Evolutionary conservation across 2,113 vertebrate species (phyloP), one percentile per base, ranked within the genome.

Genomic region (Seriola quinqueradiata): DNA sequence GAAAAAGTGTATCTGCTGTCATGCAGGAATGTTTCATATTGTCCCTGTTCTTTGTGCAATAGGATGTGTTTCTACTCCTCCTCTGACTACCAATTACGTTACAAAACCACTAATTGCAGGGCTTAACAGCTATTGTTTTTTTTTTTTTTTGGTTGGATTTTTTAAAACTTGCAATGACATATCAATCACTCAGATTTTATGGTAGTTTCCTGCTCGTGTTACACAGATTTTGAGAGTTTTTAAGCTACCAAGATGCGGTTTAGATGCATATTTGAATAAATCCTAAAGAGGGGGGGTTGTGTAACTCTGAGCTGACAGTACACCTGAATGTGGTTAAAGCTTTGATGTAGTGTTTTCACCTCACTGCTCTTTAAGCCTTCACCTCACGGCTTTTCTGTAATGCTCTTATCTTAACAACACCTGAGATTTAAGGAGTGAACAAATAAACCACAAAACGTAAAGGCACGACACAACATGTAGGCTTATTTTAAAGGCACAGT

Each of bases 71-170:
- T 61, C 57, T 40, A 64, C 19, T 73, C 74, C n/a, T 63, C 70
- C 60, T 1, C 42, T 36, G 32, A 23, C 63, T 38, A 32, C 70
- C 76, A 88, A 71, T 86, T 90, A 78, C 85, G 79, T 58, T 52
- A 80, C 69, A 83, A 85, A 84, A 81, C 68, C 82, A 79, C 84
- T 85, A 86, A 92, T 83, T 87, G 68, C 75, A 42, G 61, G 72
- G 57, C 69, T 90, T 55, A 60, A 55, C 60, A 48, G 77, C 82
- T 65, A 54, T 83, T 89, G 77, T 91, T 79, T 85, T 46, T 52
- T 86, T 71, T 42, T 80, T 82, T 81, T 75, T 60, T 58, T 38
- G 10, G n/a, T 52, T 65, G n/a, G 16, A 2, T 57, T 81, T 71
- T 44, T 57, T 0, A 73, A 72, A 68, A 5, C 36, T 57, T 28